Evolutionary conservation across 2,888 invertebrate genomes (phyloP).

Genomic region (Lissonota sp.): DNA sequence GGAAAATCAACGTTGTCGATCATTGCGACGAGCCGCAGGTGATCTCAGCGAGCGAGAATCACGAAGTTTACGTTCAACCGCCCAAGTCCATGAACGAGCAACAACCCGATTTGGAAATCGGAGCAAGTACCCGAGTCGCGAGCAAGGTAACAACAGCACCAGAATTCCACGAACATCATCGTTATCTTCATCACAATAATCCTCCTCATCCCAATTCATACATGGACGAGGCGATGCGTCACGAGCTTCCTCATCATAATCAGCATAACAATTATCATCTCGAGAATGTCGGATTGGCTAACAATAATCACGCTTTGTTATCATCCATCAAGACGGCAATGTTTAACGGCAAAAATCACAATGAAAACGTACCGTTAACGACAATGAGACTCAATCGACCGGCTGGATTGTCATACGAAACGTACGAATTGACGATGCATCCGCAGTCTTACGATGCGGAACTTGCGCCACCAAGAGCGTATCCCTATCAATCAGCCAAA

Average conservation of each 20-base stretch:
- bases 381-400: constrained; percentile 28
- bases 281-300: constrained; percentile 72
- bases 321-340: constrained; percentile 37
- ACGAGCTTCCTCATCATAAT: constrained; percentile 49
- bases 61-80: constrained; percentile 85
- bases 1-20: constrained; percentile 97
- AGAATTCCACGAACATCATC: constrained; percentile 78
- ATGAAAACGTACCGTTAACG: constrained; percentile 49
- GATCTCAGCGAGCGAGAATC: constrained; percentile 85
- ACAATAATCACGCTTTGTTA: constrained; percentile 66
- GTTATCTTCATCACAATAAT: constrained; percentile 72
- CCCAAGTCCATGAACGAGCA: constrained; percentile 81
- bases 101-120: constrained; percentile 73
- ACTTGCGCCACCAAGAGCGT: constrained; percentile 48
- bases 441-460: constrained; percentile 48
- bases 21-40: constrained; percentile 87
- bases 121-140: constrained; percentile 76
- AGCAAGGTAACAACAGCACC: constrained; percentile 82
- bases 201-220: constrained; percentile 61
- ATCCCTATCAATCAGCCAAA: constrained; percentile 49
- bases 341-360: constrained; percentile 38
- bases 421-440: constrained; percentile 43
- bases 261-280: constrained; percentile 61
- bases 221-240: constrained; percentile 49
- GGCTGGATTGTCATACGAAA: constrained; percentile 40